phyloP scores from a whole-genome alignment of 2,888 invertebrate species.

The Colostygia pectinataria region DNA sequence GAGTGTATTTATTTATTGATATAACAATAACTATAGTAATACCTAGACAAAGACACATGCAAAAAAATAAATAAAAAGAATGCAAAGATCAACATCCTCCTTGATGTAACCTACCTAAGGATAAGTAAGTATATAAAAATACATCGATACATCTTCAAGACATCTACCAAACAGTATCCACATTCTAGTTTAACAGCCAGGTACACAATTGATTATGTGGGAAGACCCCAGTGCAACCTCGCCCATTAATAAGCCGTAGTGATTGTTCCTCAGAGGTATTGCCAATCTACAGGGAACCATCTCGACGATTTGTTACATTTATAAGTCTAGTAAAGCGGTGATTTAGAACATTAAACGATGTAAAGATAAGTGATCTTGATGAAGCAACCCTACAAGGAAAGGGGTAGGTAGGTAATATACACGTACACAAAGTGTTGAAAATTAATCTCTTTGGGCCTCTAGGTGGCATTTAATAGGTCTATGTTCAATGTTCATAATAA shows the following conservation, averaged over 20 bases:
- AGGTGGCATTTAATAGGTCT: too few species aligned
- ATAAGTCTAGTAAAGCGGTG: slow-evolving; percentile 14
- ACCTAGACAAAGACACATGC: too few species aligned
- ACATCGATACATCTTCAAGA: not conserved
- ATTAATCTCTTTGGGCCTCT: too few species aligned
- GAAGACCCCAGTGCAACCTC: slow-evolving; percentile 46
- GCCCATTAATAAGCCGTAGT: slow-evolving; percentile 47
- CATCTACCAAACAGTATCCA: not conserved
- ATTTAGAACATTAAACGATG: slow-evolving; percentile 14
- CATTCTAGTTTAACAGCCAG: slow-evolving; percentile 8
- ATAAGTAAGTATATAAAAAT: too few species aligned
- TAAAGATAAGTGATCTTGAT: not conserved
- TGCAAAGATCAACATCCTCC: too few species aligned
- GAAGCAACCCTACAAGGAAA: not conserved
- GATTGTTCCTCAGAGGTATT: slow-evolving; percentile 28
- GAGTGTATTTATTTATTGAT: too few species aligned
- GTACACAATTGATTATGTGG: slow-evolving; percentile 53
- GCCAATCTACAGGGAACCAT: slow-evolving; percentile 30
- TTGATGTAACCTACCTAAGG: too few species aligned
- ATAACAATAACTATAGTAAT: too few species aligned
- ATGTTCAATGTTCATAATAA: too few species aligned
- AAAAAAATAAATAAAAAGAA: too few species aligned
- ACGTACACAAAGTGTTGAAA: too few species aligned
- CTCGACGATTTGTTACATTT: slow-evolving; percentile 19
- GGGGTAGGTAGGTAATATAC: too few species aligned